phyloP scores from a whole-genome alignment of 2,113 vertebrate genomes.

The Irena cyanogastra region DNA sequence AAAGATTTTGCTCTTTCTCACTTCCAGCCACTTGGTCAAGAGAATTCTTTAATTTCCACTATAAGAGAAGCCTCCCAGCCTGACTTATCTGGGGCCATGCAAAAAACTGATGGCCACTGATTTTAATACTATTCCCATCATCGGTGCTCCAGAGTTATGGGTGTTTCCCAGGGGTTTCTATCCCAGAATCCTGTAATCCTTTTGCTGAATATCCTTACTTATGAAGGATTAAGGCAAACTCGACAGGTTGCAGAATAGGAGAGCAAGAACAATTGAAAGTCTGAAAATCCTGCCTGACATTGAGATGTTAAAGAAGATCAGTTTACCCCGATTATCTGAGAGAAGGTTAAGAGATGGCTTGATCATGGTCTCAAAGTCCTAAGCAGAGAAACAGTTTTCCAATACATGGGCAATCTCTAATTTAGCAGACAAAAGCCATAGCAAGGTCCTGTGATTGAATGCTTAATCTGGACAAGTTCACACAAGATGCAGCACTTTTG shows the following conservation, averaged over 20 bases:
- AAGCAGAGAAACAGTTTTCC: background rate
- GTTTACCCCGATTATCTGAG: background rate
- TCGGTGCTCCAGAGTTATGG: background rate
- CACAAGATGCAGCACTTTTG: background rate
- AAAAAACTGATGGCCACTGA: background rate
- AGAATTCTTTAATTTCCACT: background rate
- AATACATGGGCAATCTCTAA: background rate
- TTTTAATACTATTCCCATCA: background rate
- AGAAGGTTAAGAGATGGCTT: constrained; percentile 28
- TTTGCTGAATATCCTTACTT: background rate
- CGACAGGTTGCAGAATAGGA: background rate
- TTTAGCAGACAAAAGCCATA: background rate
- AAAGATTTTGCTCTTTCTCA: background rate
- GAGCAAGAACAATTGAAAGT: constrained; percentile 20
- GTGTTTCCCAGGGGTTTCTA: background rate
- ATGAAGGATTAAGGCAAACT: constrained; percentile 2
- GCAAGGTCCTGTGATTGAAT: background rate
- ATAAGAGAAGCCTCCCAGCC: background rate
- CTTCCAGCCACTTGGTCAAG: background rate
- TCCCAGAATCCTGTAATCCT: background rate
- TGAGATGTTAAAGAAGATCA: constrained; percentile 27
- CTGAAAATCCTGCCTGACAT: constrained; percentile 30
- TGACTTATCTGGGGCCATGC: background rate
- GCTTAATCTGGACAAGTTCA: background rate
- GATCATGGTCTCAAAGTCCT: background rate